These are phyloP conservation scores for Leiothrix lutea DNA, from an alignment of 2,113 vertebrate genomes.

Conservation along the genomic window DNA sequence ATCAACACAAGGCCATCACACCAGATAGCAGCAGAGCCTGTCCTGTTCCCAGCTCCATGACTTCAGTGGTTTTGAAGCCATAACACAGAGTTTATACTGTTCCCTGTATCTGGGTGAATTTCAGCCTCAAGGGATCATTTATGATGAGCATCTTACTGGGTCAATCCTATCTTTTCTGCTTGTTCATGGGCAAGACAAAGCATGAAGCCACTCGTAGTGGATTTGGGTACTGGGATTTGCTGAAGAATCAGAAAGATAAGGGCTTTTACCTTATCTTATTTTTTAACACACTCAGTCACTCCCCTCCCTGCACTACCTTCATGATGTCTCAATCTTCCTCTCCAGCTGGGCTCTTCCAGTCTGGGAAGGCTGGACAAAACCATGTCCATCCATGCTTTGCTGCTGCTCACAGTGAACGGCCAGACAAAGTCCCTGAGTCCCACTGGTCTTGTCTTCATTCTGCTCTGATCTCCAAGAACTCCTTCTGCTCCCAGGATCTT, in stretches of 20 bases:
- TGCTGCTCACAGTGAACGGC: background rate
- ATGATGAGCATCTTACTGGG: background rate
- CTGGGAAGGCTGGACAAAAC: background rate
- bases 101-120: background rate
- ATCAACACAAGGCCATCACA: background rate
- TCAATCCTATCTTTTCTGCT: background rate
- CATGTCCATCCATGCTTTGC: background rate
- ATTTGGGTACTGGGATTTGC: background rate
- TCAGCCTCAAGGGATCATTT: background rate
- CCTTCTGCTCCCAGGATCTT: background rate
- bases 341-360: background rate
- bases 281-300: background rate
- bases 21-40: background rate
- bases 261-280: background rate
- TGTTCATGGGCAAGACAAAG: background rate
- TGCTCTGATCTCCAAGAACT: background rate
- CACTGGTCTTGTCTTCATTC: background rate
- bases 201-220: fast-evolving
- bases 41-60: background rate
- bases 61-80: background rate
- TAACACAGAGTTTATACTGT: background rate
- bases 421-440: background rate
- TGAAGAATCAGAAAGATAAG: background rate
- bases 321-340: background rate
- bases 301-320: background rate